Base-by-base conservation (phyloP, 2,113 vertebrate species). In the Ammodytes marinus region DNA sequence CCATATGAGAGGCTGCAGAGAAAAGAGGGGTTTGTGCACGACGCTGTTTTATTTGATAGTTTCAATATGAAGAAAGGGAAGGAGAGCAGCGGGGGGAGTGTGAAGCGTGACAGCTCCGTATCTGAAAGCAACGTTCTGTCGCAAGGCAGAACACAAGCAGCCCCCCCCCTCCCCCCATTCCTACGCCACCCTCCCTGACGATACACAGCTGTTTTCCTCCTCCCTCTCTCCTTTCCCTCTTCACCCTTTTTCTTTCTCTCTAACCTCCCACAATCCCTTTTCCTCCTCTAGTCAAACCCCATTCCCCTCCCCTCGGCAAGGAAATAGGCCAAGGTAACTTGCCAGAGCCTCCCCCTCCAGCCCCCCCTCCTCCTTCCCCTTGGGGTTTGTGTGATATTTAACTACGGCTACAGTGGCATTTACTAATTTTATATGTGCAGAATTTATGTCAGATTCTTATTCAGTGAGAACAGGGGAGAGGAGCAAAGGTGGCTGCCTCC, bases 351-450 rank as follows among this genome's bases (percentile, higher is more conserved):
- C 69, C 74, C 50, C 55, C 69, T 27, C 27, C 27, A 27, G 27
- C 27, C 13, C 46, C 39, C 69, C 3, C 49, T 52, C 47, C 53
- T 52, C 69, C 39, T 76, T 74, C 89, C 95, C 93, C 93, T 0
- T 4, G 93, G 91, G 95, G 91, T 86, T 91, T 80, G 88, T 94
- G 95, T 96, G 95, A 96, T 96, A 96, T 95, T 96, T 96, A 96
- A 95, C 95, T 95, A 95, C 90, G 94, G 95, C 94, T 95, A 94
- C 95, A 95, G 95, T 95, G 95, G 95, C 95, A 96, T 96, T 96
- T 96, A 95, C 95, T 96, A 95, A 95, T 96, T 96, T 96, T 95
- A 95, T 95, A 96, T 95, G 94, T 94, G 95, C 95, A 94, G 95
- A 95, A 96, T 95, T 95, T 94, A 95, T 95, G 95, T 95, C 95